Conservation (phyloP, 2,113 vertebrate species). For the Cinclus cinclus region DNA sequence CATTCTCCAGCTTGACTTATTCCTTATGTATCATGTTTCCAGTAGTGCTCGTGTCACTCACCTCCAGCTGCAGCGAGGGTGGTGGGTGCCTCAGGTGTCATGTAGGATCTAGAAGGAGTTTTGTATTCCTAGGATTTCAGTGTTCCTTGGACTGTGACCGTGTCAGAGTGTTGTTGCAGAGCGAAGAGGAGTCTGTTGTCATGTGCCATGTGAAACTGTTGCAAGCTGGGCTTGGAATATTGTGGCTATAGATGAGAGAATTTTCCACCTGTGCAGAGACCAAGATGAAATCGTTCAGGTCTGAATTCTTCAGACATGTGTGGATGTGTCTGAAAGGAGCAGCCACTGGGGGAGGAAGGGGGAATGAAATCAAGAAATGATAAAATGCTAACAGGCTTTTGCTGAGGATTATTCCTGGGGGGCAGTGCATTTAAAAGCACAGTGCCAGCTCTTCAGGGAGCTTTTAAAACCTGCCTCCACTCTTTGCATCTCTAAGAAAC, state of each 20-base stretch:
- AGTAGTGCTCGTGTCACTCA: rapidly evolving
- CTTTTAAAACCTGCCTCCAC: background rate
- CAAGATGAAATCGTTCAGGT: background rate
- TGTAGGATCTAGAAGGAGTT: background rate
- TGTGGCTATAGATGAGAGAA: background rate
- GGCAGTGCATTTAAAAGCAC: background rate
- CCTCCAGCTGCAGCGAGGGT: rapidly evolving
- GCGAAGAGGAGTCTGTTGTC: background rate
- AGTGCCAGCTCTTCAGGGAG: background rate
- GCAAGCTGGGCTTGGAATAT: background rate
- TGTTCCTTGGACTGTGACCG: background rate
- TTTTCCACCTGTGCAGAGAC: background rate
- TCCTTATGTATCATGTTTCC: background rate
- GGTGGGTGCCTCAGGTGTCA: background rate
- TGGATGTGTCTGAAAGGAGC: background rate
- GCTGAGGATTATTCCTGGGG: background rate
- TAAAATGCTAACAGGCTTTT: background rate
- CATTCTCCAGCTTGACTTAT: rapidly evolving
- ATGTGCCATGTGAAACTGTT: background rate
- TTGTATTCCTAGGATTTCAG: constrained; percentile 3
- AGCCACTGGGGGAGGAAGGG: background rate
- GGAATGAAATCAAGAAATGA: background rate
- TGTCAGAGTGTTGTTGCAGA: background rate
- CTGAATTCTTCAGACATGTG: background rate
- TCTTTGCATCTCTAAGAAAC: background rate